These are phyloP conservation scores for Chanos chanos DNA, from an alignment of 2,797 vertebrate species.

Conservation along the genomic window DNA sequence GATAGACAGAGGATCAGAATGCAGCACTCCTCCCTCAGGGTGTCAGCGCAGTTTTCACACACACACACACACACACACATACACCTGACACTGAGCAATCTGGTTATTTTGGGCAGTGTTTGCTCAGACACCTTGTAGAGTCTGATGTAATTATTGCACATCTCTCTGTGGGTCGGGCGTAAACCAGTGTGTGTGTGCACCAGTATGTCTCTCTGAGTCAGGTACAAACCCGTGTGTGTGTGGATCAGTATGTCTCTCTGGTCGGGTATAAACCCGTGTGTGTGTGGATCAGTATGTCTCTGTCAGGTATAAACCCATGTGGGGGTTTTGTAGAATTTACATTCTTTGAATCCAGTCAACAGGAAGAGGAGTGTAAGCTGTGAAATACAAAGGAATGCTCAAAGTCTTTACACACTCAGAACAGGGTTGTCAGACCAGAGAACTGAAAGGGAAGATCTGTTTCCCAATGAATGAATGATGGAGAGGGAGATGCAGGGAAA, in stretches of 20 bases:
- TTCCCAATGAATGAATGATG: too few species aligned
- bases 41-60: too few species aligned
- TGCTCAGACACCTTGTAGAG: too few species aligned
- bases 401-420: conserved; percentile 32
- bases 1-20: too few species aligned
- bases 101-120: too few species aligned
- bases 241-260: background rate
- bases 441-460: conserved; percentile 16
- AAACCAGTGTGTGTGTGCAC: too few species aligned
- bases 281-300: background rate
- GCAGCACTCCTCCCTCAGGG: too few species aligned
- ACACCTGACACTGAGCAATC: too few species aligned
- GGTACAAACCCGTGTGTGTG: background rate
- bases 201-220: background rate
- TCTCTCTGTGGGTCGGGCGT: too few species aligned
- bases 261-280: background rate
- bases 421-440: conserved; percentile 36
- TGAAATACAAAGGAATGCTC: conserved; percentile 29
- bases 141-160: too few species aligned
- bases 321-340: background rate
- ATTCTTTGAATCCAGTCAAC: background rate
- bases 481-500: background rate
- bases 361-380: conserved; percentile 15
- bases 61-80: too few species aligned
- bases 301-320: too few species aligned